Conservation (phyloP, 2,113 vertebrate species). For the Calyptomena viridis region DNA sequence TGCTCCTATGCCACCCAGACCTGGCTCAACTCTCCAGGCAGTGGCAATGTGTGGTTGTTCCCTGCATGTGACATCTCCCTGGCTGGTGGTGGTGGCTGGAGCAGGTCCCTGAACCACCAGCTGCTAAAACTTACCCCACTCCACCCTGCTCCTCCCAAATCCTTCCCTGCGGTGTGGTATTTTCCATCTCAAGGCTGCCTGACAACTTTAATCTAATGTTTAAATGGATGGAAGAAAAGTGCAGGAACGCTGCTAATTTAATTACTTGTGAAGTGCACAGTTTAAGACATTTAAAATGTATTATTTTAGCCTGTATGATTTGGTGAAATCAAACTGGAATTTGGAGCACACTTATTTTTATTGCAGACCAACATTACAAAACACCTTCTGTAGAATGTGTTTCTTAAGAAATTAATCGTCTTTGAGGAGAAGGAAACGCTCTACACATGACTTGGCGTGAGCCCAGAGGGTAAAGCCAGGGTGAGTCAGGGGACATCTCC, state of each 20-base stretch:
- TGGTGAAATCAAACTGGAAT: background rate
- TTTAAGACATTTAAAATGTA: background rate
- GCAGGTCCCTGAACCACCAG: background rate
- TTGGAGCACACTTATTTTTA: background rate
- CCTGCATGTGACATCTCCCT: background rate
- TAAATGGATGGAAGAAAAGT: background rate
- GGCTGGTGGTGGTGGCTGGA: rapidly evolving
- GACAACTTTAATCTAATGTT: background rate
- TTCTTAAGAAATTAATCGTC: background rate
- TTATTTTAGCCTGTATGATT: slow-evolving; percentile 25
- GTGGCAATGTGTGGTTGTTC: background rate
- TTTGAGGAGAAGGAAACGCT: background rate
- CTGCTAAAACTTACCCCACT: background rate
- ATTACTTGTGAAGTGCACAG: background rate
- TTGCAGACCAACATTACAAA: background rate
- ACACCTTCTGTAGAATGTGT: background rate
- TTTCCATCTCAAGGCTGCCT: background rate
- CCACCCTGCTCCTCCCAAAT: rapidly evolving
- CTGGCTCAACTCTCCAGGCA: background rate
- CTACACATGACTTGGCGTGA: background rate
- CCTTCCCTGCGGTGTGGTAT: background rate
- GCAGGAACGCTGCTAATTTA: slow-evolving; percentile 1
- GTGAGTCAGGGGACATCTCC: background rate
- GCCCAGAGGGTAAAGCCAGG: background rate
- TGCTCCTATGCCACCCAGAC: rapidly evolving